phyloP scores from a whole-genome alignment of 2,113 vertebrate genomes.

The Synodontis membranacea region DNA sequence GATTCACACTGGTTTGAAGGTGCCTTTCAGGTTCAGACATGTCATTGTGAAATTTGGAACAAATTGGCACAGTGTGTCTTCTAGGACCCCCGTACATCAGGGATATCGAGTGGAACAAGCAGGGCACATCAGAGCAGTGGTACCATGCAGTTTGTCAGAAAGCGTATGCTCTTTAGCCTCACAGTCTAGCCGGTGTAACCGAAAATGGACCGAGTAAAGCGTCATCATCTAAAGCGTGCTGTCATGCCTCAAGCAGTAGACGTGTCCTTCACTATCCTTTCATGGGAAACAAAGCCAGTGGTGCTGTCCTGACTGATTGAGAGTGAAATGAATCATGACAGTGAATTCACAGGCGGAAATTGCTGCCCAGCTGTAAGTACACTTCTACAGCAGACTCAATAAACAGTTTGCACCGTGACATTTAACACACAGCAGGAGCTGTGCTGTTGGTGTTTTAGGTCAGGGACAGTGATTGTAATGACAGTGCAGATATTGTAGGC shows the following conservation, averaged over 20 bases:
- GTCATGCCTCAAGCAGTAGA: conserved; percentile 33
- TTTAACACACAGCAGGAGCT: neutral
- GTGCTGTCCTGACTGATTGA: conserved; percentile 23
- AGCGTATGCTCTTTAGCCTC: conserved; percentile 11
- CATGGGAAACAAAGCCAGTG: conserved; percentile 18
- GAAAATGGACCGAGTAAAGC: conserved; percentile 7
- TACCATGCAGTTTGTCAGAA: conserved; percentile 8
- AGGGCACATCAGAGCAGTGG: neutral
- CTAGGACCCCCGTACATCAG: neutral
- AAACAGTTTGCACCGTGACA: neutral
- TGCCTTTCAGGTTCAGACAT: neutral
- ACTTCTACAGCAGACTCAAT: neutral
- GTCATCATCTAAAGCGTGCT: conserved; percentile 16
- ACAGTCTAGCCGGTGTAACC: neutral
- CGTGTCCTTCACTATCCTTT: conserved; percentile 24
- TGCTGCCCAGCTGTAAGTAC: conserved; percentile 10
- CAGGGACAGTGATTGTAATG: conserved; percentile 2
- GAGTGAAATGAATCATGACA: conserved; percentile 16
- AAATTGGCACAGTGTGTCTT: neutral
- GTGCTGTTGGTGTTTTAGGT: neutral
- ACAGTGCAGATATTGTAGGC: neutral
- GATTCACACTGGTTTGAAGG: conserved; percentile 1
- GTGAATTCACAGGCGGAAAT: conserved; percentile 7
- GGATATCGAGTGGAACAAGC: neutral
- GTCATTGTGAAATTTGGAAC: neutral